phyloP scores from a whole-genome alignment of 2,888 invertebrate genomes.

The Ophioninae sp. region DNA sequence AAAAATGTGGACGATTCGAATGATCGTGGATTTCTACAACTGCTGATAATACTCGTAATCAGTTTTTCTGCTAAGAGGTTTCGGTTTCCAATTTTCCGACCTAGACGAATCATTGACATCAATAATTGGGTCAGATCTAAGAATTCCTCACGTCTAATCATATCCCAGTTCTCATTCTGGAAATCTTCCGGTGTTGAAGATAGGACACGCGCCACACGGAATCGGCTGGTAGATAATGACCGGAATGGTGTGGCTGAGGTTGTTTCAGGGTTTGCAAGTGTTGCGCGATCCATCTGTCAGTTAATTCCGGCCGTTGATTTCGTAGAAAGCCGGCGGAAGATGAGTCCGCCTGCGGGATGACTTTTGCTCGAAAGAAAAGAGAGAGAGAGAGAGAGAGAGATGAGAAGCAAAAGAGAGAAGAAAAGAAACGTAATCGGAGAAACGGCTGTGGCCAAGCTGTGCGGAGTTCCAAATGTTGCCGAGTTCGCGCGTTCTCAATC shows the following conservation, averaged over 20 bases:
- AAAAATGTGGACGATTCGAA: no score
- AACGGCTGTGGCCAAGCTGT: conserved; percentile 48
- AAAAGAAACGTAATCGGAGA: neutral
- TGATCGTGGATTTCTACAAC: no score
- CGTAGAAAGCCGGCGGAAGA: conserved; percentile 58
- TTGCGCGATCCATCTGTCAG: conserved; percentile 65
- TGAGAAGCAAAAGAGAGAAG: conserved; percentile 7
- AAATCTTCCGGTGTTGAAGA: neutral
- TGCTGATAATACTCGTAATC: no score
- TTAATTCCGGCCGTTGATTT: conserved; percentile 69
- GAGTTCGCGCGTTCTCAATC: conserved; percentile 32
- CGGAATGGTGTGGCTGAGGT: conserved; percentile 27
- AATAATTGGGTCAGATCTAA: no score
- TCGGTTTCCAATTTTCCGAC: no score
- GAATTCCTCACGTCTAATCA: no score
- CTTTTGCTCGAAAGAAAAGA: conserved; percentile 15
- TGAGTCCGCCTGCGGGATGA: conserved; percentile 32
- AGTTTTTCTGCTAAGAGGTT: no score
- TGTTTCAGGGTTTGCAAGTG: conserved; percentile 29
- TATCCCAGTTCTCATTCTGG: no score
- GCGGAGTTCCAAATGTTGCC: conserved; percentile 35
- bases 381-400: conserved; percentile 9
- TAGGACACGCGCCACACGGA: neutral
- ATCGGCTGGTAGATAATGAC: neutral
- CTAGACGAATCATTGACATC: no score